Evolutionary conservation across 2,113 vertebrate genomes (phyloP).

Genomic region (zebrafish (Danio rerio)): DNA sequence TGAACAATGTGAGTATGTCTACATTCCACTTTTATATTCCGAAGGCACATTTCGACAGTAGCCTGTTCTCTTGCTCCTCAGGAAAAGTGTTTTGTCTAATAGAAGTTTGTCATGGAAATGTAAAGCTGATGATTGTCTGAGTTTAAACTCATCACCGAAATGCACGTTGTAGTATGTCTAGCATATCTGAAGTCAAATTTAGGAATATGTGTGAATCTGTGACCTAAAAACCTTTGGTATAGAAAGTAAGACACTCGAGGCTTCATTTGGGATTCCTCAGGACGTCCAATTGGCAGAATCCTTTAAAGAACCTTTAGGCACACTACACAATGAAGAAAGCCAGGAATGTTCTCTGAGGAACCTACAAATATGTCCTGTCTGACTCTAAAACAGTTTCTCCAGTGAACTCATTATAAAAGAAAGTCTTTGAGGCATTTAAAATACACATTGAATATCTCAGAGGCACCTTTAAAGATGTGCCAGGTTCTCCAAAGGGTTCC

Average conservation of each 20-base stretch:
- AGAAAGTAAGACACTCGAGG: not conserved
- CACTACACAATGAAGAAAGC: not conserved
- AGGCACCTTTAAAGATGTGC: not conserved
- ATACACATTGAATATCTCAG: not conserved
- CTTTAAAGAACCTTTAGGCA: not conserved
- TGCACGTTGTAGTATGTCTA: not conserved
- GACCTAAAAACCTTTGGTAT: not conserved
- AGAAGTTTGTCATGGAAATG: conserved; percentile 48
- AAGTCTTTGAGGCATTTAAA: not conserved
- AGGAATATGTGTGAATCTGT: not conserved
- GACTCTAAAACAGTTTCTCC: not conserved
- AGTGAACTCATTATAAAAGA: not conserved
- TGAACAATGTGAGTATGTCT: conserved; percentile 72
- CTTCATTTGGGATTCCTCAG: not conserved
- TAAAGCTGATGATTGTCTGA: conserved; percentile 18
- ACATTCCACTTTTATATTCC: conserved; percentile 75
- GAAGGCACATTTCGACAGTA: conserved; percentile 82
- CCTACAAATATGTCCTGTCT: not conserved
- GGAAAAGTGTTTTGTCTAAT: conserved; percentile 58
- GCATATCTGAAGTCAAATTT: not conserved
- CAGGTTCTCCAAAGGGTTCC: not conserved
- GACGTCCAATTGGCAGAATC: not conserved
- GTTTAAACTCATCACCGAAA: not conserved
- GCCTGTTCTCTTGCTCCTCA: conserved; percentile 64
- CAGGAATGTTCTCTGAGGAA: not conserved